Conservation (phyloP, 1,140 invertebrate genomes). For the Lordiphosa mommai region DNA sequence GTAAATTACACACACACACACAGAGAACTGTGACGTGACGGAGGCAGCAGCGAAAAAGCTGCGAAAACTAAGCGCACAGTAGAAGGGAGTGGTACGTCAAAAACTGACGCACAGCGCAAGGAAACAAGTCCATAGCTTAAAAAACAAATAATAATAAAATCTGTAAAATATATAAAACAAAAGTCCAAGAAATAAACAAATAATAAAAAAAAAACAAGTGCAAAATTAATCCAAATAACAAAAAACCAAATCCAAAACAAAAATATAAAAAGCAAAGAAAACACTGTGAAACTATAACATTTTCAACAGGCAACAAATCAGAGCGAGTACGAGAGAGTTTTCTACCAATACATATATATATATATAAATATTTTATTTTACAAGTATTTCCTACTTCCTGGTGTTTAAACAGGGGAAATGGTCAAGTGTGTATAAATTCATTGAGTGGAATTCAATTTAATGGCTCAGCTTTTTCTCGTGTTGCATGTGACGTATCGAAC, state of each 20-base stretch:
- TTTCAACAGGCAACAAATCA: slow-evolving; percentile 53
- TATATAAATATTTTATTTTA: slow-evolving; percentile 3
- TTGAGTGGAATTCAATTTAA: slow-evolving; percentile 26
- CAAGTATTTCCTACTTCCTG: neutral
- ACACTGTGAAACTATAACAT: slow-evolving; percentile 34
- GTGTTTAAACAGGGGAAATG: neutral
- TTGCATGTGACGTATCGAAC: slow-evolving; percentile 68
- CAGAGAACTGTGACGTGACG: slow-evolving; percentile 40
- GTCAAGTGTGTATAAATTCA: neutral
- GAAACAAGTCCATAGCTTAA: slow-evolving; percentile 65
- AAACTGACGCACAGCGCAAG: slow-evolving; percentile 80
- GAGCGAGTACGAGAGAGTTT: slow-evolving; percentile 46
- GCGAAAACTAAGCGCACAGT: slow-evolving; percentile 64
- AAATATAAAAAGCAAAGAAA: slow-evolving; percentile 13
- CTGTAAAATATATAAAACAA: slow-evolving; percentile 47
- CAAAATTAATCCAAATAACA: neutral
- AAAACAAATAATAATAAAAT: slow-evolving; percentile 35
- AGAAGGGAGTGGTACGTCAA: slow-evolving; percentile 80
- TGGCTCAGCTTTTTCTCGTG: slow-evolving; percentile 21
- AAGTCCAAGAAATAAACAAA: slow-evolving; percentile 33
- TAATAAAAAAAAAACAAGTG: neutral
- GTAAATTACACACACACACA: slow-evolving; percentile 63
- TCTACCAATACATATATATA: neutral
- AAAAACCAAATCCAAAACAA: slow-evolving; percentile 13
- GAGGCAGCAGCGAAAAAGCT: slow-evolving; percentile 57